Conservation (phyloP, 2,888 invertebrate genomes). For the Neoitamus cyanurus region DNA sequence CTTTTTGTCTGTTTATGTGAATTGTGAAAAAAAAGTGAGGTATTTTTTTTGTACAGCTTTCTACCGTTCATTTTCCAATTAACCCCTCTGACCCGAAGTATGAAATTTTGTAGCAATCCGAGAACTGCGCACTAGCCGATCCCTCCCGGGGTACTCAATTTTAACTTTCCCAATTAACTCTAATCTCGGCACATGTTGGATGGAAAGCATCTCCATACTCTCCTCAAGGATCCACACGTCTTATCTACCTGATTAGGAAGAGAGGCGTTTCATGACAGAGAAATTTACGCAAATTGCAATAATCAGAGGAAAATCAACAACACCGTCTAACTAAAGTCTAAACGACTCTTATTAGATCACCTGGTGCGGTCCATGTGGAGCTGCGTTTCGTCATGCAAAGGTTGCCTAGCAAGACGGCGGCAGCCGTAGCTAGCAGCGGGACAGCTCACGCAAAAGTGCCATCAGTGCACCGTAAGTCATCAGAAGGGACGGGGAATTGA, state of each 20-base stretch:
- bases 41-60: too few species aligned
- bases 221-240: not conserved
- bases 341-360: not conserved
- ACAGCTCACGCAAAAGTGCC: not conserved
- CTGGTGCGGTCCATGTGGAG: not conserved
- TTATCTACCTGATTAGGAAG: not conserved
- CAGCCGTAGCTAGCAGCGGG: not conserved
- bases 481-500: not conserved
- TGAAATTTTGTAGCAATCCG: not conserved
- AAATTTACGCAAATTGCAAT: not conserved
- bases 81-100: not conserved
- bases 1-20: too few species aligned
- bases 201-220: not conserved
- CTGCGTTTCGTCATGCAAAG: not conserved
- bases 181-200: not conserved
- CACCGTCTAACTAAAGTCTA: not conserved
- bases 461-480: not conserved
- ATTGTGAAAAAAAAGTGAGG: too few species aligned
- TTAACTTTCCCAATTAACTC: not conserved
- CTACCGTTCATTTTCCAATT: not conserved
- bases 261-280: not conserved
- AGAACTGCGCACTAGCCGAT: not conserved
- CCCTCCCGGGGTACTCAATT: not conserved
- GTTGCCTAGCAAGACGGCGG: not conserved
- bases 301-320: not conserved